Conservation (phyloP, 2,113 vertebrate species). For the Macroglossus sobrinus region DNA sequence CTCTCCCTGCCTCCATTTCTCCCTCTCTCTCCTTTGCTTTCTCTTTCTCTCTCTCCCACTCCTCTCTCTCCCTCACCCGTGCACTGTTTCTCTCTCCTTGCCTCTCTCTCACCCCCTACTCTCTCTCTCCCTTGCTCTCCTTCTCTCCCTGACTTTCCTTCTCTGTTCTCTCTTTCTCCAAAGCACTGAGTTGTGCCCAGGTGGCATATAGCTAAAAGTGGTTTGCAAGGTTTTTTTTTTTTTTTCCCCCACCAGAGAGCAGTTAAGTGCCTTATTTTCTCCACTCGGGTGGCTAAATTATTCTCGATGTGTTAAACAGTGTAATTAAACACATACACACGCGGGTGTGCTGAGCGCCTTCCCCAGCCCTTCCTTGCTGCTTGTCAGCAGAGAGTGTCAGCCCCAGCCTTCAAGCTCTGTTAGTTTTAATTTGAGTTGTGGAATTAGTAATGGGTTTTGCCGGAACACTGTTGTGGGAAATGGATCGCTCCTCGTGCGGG, state of each 20-base stretch:
- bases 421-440: conserved; percentile 87
- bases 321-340: conserved; percentile 81
- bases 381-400: conserved; percentile 79
- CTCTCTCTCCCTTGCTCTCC: neutral
- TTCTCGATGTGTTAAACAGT: conserved; percentile 83
- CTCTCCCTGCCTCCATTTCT: neutral
- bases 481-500: conserved; percentile 80
- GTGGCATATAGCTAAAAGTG: conserved; percentile 3
- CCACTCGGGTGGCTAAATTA: conserved; percentile 81
- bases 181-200: neutral
- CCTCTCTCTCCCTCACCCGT: too few species aligned
- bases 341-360: neutral
- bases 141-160: neutral
- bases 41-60: neutral
- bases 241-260: conserved; percentile 42
- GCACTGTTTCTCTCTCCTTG: neutral
- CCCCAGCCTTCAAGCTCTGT: conserved; percentile 86
- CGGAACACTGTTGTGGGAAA: conserved; percentile 83
- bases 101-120: neutral
- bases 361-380: conserved; percentile 74
- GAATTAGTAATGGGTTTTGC: conserved; percentile 88
- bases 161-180: neutral
- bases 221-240: neutral
- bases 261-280: conserved; percentile 80
- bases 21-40: neutral